phyloP scores from a whole-genome alignment of 2,888 invertebrate species.

The Ectobius pallidus region DNA sequence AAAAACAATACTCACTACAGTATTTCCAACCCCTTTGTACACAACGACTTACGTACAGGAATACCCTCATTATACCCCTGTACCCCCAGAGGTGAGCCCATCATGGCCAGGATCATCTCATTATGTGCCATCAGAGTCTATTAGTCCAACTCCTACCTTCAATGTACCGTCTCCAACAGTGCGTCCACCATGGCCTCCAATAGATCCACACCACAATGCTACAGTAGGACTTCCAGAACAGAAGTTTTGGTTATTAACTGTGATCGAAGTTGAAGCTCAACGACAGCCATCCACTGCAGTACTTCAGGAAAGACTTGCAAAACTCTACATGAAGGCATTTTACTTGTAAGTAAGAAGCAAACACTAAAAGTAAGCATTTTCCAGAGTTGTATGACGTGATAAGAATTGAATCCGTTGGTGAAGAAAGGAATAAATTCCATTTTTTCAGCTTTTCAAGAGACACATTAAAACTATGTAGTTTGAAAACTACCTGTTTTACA shows the following conservation, averaged over 20 bases:
- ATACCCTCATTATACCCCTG: slow-evolving; percentile 1
- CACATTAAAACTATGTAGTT: too few relatives aligned
- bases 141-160: slow-evolving; percentile 27
- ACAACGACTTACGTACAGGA: slow-evolving; percentile 10
- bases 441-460: too few relatives aligned
- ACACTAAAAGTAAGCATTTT: not conserved
- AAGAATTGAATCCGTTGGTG: too few relatives aligned
- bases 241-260: slow-evolving; percentile 82
- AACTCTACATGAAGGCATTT: slow-evolving; percentile 81
- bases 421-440: too few relatives aligned
- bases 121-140: not conserved
- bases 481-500: too few relatives aligned
- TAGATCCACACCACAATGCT: not conserved
- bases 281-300: slow-evolving; percentile 56
- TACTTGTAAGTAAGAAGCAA: slow-evolving; percentile 63
- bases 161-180: slow-evolving; percentile 52
- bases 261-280: slow-evolving; percentile 51
- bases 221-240: slow-evolving; percentile 50
- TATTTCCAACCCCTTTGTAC: slow-evolving; percentile 35
- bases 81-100: not conserved
- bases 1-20: slow-evolving; percentile 62
- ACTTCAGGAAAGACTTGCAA: slow-evolving; percentile 75
- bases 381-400: too few relatives aligned
- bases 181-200: slow-evolving; percentile 29
- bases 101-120: slow-evolving; percentile 1